Evolutionary conservation across 2,797 vertebrate species (phyloP), one percentile per base, ranked within the genome.

Genomic region (Columba guinea): DNA sequence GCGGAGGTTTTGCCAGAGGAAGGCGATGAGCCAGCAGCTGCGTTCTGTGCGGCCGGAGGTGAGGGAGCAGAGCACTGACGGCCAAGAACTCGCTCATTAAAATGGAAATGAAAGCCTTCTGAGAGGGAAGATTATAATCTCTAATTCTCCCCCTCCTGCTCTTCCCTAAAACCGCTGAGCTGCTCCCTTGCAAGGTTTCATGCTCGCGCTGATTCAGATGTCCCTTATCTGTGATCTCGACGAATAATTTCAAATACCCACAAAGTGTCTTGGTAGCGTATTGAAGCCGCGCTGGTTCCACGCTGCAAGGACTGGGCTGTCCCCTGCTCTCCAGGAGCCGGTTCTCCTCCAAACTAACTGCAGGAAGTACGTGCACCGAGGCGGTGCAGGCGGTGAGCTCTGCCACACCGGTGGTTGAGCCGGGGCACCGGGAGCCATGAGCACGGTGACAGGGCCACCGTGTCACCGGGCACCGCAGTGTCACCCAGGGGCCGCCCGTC

Each of bases 311-410:
- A 46, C 2, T 0, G 21, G 85, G 71, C 52, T 63, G 52, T 2
- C 59, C 48, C 23, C 2, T 26, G 75, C 88, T 81, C 93, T 82
- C 85, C 93, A 89, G 88, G 91, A 94, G 63, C 67, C 20, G 75
- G 2, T 53, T 62, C 65, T 65, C 56, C 75, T 78, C 75, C 75
- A 63, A 16, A 39, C 28, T 1, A 8, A 52, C 74, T 75, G 3
- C 0, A 15, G 39, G 35, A 18, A 32, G 53, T 7, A 4, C 17
- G 46, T 44, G 22, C 1, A 18, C 35, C 44, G 60, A 41, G 58
- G 80, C 65, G 1, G 1, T 3, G 53, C 28, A n/a, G 30, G 70
- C 55, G 58, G 76, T 65, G 20, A 34, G 84, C 39, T n/a, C 39
- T 16, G 0, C 2, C 22, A 20, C 1, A 8, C 39, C 32, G 41